A percentile compares a stretch with the other conserved stretches of the same genome.
Evolutionary conservation across 2,888 invertebrate genomes (phyloP).

Genomic region (Nymphalis urticae): DNA sequence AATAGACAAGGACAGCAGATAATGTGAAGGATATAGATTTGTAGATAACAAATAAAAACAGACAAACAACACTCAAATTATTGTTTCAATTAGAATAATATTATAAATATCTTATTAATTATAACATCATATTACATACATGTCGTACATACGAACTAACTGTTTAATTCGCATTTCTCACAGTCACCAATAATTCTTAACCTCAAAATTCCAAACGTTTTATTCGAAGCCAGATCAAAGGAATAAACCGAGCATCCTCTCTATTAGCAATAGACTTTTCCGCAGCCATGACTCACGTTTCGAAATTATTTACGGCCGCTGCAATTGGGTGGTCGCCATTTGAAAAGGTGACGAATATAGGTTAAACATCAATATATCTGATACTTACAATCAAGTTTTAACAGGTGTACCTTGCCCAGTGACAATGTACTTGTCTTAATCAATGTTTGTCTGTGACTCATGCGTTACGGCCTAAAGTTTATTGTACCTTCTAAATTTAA

Average conservation of each 20-base stretch:
- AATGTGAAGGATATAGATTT: not conserved
- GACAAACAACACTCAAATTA: too few relatives aligned
- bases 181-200: too few relatives aligned
- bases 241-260: conserved; percentile 14
- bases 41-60: not conserved
- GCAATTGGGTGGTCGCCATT: conserved; percentile 37
- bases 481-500: not conserved
- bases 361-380: conserved; percentile 32
- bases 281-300: conserved; percentile 35
- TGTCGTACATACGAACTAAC: too few relatives aligned
- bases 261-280: conserved; percentile 25
- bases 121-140: too few relatives aligned
- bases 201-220: too few relatives aligned
- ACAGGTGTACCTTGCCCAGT: conserved; percentile 30
- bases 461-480: conserved; percentile 10
- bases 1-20: not conserved
- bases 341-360: conserved; percentile 30
- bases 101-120: too few relatives aligned
- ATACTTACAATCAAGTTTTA: conserved; percentile 31
- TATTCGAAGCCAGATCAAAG: not conserved
- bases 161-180: too few relatives aligned
- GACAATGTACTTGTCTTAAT: conserved; percentile 17
- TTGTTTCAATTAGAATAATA: too few relatives aligned
- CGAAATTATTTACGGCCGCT: conserved; percentile 40
- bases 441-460: conserved; percentile 20